phyloP scores from a whole-genome alignment of 2,797 vertebrate genomes.

The Cheracebus regulus region DNA sequence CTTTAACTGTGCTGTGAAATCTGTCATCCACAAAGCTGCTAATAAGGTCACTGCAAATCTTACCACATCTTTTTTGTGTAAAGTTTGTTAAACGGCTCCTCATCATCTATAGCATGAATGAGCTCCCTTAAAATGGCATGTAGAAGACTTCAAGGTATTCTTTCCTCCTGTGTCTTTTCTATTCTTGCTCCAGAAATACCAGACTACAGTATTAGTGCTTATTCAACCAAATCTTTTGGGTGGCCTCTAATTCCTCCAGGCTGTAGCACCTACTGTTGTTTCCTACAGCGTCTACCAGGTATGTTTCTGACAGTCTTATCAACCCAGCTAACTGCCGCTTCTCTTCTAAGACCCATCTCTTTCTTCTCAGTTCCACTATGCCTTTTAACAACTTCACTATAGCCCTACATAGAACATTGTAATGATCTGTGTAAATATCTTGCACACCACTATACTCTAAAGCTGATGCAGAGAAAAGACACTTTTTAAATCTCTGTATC shows the following conservation, averaged over 20 bases:
- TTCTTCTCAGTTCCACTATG: background rate
- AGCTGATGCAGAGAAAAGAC: background rate
- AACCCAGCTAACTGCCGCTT: background rate
- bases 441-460: background rate
- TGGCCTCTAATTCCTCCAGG: background rate
- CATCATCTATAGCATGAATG: background rate
- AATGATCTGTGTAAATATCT: background rate
- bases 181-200: background rate
- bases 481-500: background rate
- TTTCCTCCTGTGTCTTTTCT: background rate
- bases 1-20: background rate
- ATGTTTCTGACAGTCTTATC: background rate
- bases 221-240: background rate
- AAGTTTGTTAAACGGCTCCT: background rate
- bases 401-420: background rate
- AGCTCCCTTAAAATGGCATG: background rate
- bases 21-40: background rate
- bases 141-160: background rate
- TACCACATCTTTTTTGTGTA: background rate
- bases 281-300: background rate
- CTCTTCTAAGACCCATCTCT: background rate
- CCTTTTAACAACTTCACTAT: background rate
- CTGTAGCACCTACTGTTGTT: background rate
- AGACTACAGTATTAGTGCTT: background rate
- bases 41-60: background rate